Evolutionary conservation across 1,140 invertebrate species (phyloP), one percentile per base, ranked within the genome.

Genomic region (Polyergus mexicanus): DNA sequence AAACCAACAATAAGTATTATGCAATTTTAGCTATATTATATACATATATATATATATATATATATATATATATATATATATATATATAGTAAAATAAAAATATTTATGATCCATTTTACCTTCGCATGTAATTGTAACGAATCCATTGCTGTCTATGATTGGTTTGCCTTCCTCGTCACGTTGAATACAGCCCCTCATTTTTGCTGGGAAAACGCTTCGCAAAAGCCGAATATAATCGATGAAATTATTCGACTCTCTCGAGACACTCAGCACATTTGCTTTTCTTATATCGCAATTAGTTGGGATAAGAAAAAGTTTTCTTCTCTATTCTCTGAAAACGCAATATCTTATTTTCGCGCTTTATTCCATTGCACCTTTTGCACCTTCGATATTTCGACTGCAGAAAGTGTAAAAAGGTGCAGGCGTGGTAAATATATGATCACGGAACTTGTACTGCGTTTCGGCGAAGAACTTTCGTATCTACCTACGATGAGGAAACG

Each of bases 381-480:
- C 78, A 83, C 78, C 78, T 83, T 28, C 1, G 19, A 74, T 83
- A 83, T 74, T 78, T 69, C 38, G 78, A 38, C 78, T 60, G 54
- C 68, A 83, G 78, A 83, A 83, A 83, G 78, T 83, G 78, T 83
- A 83, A 72, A 38, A 83, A 60, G 66, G 78, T 83, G 78, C 54
- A 83, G 68, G 35, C 38, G 19, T 81, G 60, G 54, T 44, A 83
- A 83, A 74, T 83, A 74, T 80, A 80, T 22, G 77, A 54, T 54
- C 16, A 32, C 10, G 28, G 8, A 51, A 5, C 28, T 72, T 47
- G 25, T 25, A 54, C 11, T 10, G 25, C 8, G 16, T 16, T 51
- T n/a, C 28, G 28, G 3, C 25, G 13, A 71, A 19, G 35, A 72
- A 44, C 47, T 4, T 19, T 28, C 19, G n/a, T n/a, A 19, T 35